Percentiles rank a stretch among this genome's conserved stretches.
phyloP scores from a whole-genome alignment of 2,797 vertebrate species.

The Salmo trutta region DNA sequence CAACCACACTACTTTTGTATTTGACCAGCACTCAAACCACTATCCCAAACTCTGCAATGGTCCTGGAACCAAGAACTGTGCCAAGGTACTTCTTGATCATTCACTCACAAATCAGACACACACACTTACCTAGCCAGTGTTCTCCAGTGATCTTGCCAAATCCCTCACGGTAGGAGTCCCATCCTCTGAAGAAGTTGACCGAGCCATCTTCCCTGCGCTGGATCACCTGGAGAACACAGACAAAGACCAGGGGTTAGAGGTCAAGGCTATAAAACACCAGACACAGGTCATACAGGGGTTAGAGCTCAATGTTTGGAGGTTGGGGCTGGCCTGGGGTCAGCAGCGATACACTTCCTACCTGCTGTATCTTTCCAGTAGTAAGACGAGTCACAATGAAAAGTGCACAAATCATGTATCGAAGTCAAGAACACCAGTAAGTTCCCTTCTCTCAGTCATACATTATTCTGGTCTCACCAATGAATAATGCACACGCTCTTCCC shows the following conservation, averaged over 20 bases:
- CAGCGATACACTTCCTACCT: too few species aligned
- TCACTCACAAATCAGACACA: slow-evolving; percentile 5
- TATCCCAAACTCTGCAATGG: background rate
- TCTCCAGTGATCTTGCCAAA: slow-evolving; percentile 96
- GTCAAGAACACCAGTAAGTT: slow-evolving; percentile 19
- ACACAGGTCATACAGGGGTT: background rate
- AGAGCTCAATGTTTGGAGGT: background rate
- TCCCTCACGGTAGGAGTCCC: slow-evolving; percentile 93
- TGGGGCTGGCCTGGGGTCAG: background rate
- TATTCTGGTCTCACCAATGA: slow-evolving; percentile 59
- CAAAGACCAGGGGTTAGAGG: slow-evolving; percentile 24
- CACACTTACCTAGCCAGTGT: slow-evolving; percentile 91
- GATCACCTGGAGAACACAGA: slow-evolving; percentile 81
- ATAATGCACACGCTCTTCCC: slow-evolving; percentile 61
- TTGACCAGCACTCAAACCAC: slow-evolving; percentile 48
- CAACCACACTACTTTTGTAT: background rate
- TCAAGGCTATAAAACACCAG: slow-evolving; percentile 42
- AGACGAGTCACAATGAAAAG: background rate
- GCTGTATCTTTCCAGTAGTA: background rate
- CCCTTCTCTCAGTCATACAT: slow-evolving; percentile 34
- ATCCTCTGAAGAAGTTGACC: slow-evolving; percentile 93
- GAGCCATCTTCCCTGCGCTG: slow-evolving; percentile 93
- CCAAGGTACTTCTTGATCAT: background rate
- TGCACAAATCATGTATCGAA: slow-evolving; percentile 27
- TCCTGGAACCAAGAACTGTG: too few species aligned